Conservation (phyloP, 2,113 vertebrate genomes). For the Lepisosteus osseus region DNA sequence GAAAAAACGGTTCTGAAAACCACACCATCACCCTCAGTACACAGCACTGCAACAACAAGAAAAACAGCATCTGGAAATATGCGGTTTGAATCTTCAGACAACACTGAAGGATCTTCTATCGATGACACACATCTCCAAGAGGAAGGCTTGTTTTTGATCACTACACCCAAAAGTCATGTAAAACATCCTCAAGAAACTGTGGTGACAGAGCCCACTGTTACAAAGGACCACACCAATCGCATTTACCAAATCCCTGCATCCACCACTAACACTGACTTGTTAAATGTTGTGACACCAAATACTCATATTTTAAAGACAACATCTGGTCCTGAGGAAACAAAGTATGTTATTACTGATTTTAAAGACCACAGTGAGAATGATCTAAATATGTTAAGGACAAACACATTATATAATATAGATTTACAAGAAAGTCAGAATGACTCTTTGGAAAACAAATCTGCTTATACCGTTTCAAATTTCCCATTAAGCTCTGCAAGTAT, state of each 20-base stretch:
- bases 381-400: conserved; percentile 31
- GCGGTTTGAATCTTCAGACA: conserved; percentile 15
- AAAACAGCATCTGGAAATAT: conserved; percentile 20
- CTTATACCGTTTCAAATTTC: conserved; percentile 31
- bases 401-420: conserved; percentile 25
- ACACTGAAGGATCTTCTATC: conserved; percentile 53
- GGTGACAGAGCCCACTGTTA: conserved; percentile 28
- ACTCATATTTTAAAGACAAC: conserved; percentile 43
- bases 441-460: conserved; percentile 30
- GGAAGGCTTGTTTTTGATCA: conserved; percentile 41
- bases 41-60: conserved; percentile 25
- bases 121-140: conserved; percentile 41
- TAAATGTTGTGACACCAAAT: conserved; percentile 31
- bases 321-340: conserved; percentile 41
- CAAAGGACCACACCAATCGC: conserved; percentile 20
- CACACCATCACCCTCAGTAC: conserved; percentile 36
- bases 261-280: conserved; percentile 18
- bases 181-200: conserved; percentile 12
- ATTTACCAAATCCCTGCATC: conserved; percentile 35
- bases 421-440: conserved; percentile 29
- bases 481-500: conserved; percentile 15
- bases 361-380: conserved; percentile 22
- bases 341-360: conserved; percentile 31
- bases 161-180: conserved; percentile 9
- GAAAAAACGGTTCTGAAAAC: conserved; percentile 58